These are phyloP conservation scores for Pseudomyrmex sp. DNA, from an alignment of 1,140 invertebrate genomes.

Conservation along the genomic window DNA sequence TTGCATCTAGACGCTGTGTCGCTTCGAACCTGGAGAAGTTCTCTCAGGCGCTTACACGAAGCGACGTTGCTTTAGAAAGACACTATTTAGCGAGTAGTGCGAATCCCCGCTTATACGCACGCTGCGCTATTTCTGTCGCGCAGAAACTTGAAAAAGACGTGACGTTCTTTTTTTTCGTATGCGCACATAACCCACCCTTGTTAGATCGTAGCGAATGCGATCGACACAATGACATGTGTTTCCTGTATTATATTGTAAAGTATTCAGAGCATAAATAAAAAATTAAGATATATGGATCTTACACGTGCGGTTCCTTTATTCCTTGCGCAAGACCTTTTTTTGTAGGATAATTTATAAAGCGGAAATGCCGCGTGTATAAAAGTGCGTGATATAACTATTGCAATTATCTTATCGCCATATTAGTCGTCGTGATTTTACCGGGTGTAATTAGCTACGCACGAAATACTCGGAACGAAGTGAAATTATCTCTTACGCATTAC, in stretches of 20 bases:
- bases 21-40: background rate
- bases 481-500: slow-evolving; percentile 51
- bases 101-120: slow-evolving; percentile 66
- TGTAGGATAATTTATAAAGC: background rate
- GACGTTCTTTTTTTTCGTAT: slow-evolving; percentile 27
- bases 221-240: slow-evolving; percentile 64
- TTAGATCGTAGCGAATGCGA: slow-evolving; percentile 46
- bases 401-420: background rate
- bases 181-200: slow-evolving; percentile 37
- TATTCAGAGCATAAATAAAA: slow-evolving; percentile 78
- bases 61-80: slow-evolving; percentile 59
- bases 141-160: slow-evolving; percentile 48
- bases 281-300: slow-evolving; percentile 72
- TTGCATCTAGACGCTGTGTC: slow-evolving; percentile 4
- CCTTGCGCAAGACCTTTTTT: background rate
- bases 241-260: slow-evolving; percentile 80
- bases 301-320: background rate
- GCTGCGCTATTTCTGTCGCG: slow-evolving; percentile 46
- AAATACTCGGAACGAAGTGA: slow-evolving; percentile 47
- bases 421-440: background rate
- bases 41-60: slow-evolving; percentile 28
- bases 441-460: slow-evolving; percentile 1
- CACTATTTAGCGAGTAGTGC: slow-evolving; percentile 68
- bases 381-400: slow-evolving; percentile 10
- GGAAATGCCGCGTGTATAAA: slow-evolving; percentile 1